Evolutionary conservation across 2,797 vertebrate genomes (phyloP).

Genomic region (Apogon hyalosoma): DNA sequence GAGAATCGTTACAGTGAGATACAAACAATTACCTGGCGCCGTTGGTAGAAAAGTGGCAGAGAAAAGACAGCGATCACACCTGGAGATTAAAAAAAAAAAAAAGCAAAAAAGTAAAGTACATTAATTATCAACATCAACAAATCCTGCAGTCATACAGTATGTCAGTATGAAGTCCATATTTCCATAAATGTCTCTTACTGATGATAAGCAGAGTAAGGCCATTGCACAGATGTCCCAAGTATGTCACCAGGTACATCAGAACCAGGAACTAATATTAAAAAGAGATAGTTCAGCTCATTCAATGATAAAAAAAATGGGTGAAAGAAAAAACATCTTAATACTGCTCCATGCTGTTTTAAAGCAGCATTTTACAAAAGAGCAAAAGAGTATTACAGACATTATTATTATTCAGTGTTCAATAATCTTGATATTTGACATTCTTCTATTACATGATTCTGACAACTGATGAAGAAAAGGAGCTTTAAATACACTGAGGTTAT

Average conservation of each 20-base stretch:
- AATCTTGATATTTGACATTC: background rate
- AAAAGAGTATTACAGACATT: constrained; percentile 3
- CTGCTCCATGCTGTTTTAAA: constrained; percentile 10
- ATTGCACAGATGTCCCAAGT: constrained; percentile 89
- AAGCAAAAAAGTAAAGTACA: background rate
- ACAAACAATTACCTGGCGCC: constrained; percentile 85
- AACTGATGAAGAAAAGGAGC: constrained; percentile 4
- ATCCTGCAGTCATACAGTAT: background rate
- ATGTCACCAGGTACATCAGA: constrained; percentile 92
- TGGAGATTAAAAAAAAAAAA: constrained; percentile 60
- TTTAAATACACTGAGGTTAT: constrained; percentile 6
- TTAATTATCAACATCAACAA: background rate
- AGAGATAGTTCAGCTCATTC: constrained; percentile 8
- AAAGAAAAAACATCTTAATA: constrained; percentile 5
- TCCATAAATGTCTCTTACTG: constrained; percentile 72
- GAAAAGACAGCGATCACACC: constrained; percentile 92
- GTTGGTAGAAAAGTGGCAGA: constrained; percentile 91
- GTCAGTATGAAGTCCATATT: background rate
- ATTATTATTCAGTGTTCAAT: background rate
- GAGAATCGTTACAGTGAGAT: background rate
- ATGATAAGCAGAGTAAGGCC: constrained; percentile 93
- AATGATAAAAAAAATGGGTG: background rate
- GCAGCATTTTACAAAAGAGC: background rate
- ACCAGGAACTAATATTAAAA: constrained; percentile 84
- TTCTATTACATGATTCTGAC: background rate